Evolutionary conservation across 2,113 vertebrate genomes (phyloP).

Genomic region (Onychostoma macrolepis): DNA sequence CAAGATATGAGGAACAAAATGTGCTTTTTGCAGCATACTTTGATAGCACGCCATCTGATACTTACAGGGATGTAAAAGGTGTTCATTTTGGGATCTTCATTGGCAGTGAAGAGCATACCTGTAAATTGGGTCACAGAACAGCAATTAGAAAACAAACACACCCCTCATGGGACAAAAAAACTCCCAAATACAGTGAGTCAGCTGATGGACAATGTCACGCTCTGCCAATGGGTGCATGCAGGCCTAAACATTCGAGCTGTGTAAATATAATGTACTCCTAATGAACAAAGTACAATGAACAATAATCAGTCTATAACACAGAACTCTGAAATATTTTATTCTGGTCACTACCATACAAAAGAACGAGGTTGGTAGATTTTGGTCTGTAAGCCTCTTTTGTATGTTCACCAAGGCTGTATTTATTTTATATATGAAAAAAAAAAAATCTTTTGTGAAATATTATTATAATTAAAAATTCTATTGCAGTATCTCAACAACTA

Average conservation of each 20-base stretch:
- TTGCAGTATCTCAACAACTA: background rate
- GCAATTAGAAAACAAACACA: background rate
- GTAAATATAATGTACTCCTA: background rate
- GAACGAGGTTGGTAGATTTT: background rate
- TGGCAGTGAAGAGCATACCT: slow-evolving; percentile 98
- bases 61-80: slow-evolving; percentile 97
- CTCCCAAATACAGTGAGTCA: background rate
- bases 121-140: slow-evolving; percentile 45
- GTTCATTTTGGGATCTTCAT: slow-evolving; percentile 97
- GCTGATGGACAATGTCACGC: slow-evolving; percentile 12
- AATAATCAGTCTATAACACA: no score
- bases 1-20: background rate
- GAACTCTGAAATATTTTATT: no score
- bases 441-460: background rate
- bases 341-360: background rate
- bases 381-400: background rate
- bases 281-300: background rate
- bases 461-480: background rate
- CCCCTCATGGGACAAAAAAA: background rate
- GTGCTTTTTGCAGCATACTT: background rate
- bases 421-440: no score
- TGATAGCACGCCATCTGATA: slow-evolving; percentile 36
- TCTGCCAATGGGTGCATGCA: background rate
- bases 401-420: background rate
- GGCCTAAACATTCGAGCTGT: background rate